Evolutionary conservation across 2,113 vertebrate genomes (phyloP).

Genomic region (Osmerus mordax): DNA sequence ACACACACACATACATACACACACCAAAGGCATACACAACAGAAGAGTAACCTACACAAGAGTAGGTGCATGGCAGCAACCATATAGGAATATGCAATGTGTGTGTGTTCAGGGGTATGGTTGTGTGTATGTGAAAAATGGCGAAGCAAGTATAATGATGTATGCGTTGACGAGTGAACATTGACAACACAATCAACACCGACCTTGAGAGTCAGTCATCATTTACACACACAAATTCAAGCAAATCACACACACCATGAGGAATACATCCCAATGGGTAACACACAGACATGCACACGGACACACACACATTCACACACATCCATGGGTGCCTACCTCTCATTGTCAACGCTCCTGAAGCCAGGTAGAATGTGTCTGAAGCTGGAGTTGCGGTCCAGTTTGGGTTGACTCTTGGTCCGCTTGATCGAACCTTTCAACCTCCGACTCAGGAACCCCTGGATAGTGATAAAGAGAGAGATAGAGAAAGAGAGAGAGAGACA

Average conservation of each 20-base stretch:
- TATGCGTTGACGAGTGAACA: slow-evolving; percentile 6
- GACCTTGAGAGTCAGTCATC: slow-evolving; percentile 50
- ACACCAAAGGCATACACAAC: too few relatives aligned
- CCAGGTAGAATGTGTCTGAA: slow-evolving; percentile 96
- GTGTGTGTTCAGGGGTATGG: too few relatives aligned
- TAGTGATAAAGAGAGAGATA: slow-evolving; percentile 19
- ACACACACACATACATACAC: too few relatives aligned
- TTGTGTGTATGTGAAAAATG: too few relatives aligned
- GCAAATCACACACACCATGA: background rate
- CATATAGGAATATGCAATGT: too few relatives aligned
- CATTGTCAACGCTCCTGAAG: slow-evolving; percentile 92
- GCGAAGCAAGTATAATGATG: too few relatives aligned
- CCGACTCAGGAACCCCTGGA: slow-evolving; percentile 72
- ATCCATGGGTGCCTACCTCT: slow-evolving; percentile 77
- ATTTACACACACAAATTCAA: slow-evolving; percentile 16
- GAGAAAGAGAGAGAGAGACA: slow-evolving; percentile 19
- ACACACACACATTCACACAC: slow-evolving; percentile 16
- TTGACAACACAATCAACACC: slow-evolving; percentile 46
- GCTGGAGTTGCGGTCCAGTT: slow-evolving; percentile 98
- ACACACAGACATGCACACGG: slow-evolving; percentile 12
- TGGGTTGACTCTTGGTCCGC: slow-evolving; percentile 98
- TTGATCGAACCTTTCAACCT: slow-evolving; percentile 96
- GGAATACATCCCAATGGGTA: too few relatives aligned
- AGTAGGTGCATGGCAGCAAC: too few relatives aligned
- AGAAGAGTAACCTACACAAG: too few relatives aligned